Evolutionary conservation across 2,797 vertebrate species (phyloP).

Genomic region (Tympanoctomys barrerae): DNA sequence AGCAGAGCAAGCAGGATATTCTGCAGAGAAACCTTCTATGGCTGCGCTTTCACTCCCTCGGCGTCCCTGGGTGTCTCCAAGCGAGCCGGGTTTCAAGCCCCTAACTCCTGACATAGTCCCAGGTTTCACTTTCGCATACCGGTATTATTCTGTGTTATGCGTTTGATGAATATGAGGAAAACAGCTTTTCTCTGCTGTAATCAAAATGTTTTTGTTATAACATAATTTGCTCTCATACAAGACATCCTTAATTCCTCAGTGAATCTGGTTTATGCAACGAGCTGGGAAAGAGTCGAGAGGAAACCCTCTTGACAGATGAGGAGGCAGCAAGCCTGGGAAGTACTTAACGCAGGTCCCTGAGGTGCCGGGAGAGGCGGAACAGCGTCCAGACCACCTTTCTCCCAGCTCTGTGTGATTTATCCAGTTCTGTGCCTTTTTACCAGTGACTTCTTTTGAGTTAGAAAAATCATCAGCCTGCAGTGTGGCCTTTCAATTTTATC

Average conservation of each 20-base stretch:
- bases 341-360: background rate
- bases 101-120: background rate
- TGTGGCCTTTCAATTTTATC: background rate
- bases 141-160: background rate
- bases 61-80: background rate
- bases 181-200: conserved; percentile 48
- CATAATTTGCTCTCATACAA: conserved; percentile 45
- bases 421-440: background rate
- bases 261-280: conserved; percentile 50
- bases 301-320: conserved; percentile 20
- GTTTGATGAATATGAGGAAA: conserved; percentile 49
- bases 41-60: background rate
- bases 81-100: background rate
- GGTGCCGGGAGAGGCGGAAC: background rate
- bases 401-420: background rate
- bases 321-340: background rate
- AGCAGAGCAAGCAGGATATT: background rate
- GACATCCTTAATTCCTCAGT: conserved; percentile 35
- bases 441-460: background rate
- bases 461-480: background rate
- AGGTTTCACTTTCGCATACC: conserved; percentile 6
- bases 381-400: background rate
- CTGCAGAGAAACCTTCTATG: background rate
- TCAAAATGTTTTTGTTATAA: conserved; percentile 61
- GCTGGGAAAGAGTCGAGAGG: conserved; percentile 45